Base-by-base conservation (phyloP, 92 coral and sea anemone genomes). In the Montipora capitata region DNA sequence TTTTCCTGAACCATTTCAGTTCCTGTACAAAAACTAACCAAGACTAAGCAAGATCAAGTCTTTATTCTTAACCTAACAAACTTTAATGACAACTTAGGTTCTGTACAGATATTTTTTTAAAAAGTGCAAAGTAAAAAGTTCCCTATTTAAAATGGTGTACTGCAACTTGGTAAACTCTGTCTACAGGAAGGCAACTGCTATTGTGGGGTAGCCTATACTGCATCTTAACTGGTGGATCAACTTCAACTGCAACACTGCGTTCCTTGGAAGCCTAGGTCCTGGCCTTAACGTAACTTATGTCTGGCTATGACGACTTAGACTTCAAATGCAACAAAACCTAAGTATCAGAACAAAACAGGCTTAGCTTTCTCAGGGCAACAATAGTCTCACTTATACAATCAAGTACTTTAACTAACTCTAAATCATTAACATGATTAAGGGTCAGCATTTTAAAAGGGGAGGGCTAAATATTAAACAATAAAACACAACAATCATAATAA, bases 251-350 rank as follows among this genome's bases (percentile, higher is more conserved):
- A 56, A 83, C 87, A 71, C 87, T 85, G 74, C 66, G 81, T 74
- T 77, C 89, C 67, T 85, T 17, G 43, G 88, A 74, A 72, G 70
- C 79, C 93, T 93, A 87, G 88, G 94, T 87, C 89, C 86, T 92
- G 79, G 82, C 82, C 93, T 85, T 93, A 93, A 85, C 65, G 87
- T 83, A 88, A 88, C 81, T 89, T 88, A 85, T 89, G 93, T 79
- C 91, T 89, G 95, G 92, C 80, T 65, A 80, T 85, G 89, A 72
- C 38, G 93, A 93, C 95, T 89, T 84, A 92, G 85, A 93, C 95
- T 77, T 89, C 91, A 85, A 74, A 84, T 89, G 88, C 85, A n/a
- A 84, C 57, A 59, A 83, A 56, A 93, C 95, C 95, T 93, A 93
- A 74, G 91, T 89, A 84, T 81, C 92, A 93, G 85, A 93, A 85